Evolutionary conservation across 2,888 invertebrate species (phyloP), one percentile per base, ranked within the genome.

Genomic region (Parthenolecanium corni): DNA sequence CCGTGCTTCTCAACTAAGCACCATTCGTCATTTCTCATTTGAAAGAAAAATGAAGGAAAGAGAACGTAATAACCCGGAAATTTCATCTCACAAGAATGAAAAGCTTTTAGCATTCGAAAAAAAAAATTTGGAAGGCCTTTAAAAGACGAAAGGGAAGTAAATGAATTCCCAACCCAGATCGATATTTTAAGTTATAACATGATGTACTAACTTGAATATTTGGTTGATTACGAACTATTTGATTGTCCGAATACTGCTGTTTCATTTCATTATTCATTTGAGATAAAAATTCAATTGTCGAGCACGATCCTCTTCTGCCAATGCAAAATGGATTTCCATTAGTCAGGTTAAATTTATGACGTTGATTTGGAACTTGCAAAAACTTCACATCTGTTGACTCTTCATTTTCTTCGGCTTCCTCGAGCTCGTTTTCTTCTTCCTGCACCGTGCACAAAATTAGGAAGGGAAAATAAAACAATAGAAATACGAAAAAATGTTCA

Each of bases 401-500:
- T 20, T 64, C 61, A 20, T 52, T 63, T n/a, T 63, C 64, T 36
- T 47, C 46, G 4, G 57, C 42, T 24, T 64, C 64, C 11, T 66
- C 66, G 38, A 65, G 20, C 20, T 65, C 65, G 18, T 66, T 65
- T 40, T 66, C 57, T 56, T 65, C 66, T 36, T 66, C 65, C 66
- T 66, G 23, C 20, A 56, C 18, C 25, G 4, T n/a, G n/a, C n/a
- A n/a, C n/a, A 44, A 36, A 44, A 49, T 49, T 31, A 31, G 31
- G 9, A 31, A 31, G 9, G 9, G 5, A 31, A 31, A n/a, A n/a
- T n/a, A 31, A 31, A 31, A 31, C 31, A 31, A 31, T 6, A 31
- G 31, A 31, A 31, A 31, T 9, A 31, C 9, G 4, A n/a, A n/a
- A n/a, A n/a, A 6, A 9, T 31, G 31, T 31, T 31, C 31, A 31